Conservation (phyloP, 92 coral and sea anemone genomes). For the Zoanthus sociatus region DNA sequence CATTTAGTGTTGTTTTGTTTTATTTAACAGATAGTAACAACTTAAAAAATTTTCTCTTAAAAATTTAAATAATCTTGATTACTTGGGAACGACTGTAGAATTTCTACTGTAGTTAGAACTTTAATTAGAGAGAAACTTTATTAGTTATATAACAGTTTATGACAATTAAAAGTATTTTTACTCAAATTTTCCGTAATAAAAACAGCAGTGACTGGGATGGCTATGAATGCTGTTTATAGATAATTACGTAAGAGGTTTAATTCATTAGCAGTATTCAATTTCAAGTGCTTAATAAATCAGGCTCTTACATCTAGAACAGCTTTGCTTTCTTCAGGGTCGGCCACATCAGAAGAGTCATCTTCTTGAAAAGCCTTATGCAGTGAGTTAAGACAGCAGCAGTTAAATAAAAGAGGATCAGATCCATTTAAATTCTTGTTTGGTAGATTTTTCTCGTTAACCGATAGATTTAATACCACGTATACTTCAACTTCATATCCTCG, state of each 20-base stretch:
- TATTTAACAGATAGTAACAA: background rate
- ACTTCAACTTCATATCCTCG: too few relatives aligned
- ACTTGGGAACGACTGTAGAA: background rate
- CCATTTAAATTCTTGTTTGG: background rate
- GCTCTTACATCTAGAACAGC: constrained; percentile 46
- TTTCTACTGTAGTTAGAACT: too few relatives aligned
- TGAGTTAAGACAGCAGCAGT: constrained; percentile 28
- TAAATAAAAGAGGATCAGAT: background rate
- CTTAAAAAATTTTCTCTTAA: background rate
- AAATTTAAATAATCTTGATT: background rate
- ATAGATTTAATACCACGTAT: too few relatives aligned
- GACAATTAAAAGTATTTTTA: too few relatives aligned
- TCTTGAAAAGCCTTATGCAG: constrained; percentile 53
- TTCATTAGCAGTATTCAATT: background rate
- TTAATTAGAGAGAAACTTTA: too few relatives aligned
- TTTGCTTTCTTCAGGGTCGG: constrained; percentile 47
- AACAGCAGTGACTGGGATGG: background rate
- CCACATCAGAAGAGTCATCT: constrained; percentile 45
- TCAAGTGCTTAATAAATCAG: background rate
- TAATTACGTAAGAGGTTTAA: background rate
- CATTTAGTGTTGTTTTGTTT: background rate
- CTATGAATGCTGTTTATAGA: background rate
- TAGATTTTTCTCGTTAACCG: background rate
- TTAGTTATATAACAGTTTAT: too few relatives aligned
- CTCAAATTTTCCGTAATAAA: too few relatives aligned